These are phyloP conservation scores for Montipora cactus DNA, from an alignment of 64 coral and sea anemone species.

Conservation along the genomic window DNA sequence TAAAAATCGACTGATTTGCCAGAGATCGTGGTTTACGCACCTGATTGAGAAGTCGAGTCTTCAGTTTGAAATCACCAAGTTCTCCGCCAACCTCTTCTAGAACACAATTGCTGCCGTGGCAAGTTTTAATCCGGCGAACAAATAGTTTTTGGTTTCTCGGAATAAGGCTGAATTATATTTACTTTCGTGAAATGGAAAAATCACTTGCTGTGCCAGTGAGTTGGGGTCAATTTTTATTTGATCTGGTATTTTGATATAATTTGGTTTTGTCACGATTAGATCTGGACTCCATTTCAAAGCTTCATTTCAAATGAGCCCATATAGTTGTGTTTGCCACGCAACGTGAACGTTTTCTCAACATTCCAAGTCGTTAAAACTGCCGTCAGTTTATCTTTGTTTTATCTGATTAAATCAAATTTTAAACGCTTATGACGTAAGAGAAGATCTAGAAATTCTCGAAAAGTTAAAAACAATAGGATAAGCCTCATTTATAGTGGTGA, in stretches of 20 bases:
- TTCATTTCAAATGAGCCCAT: neutral
- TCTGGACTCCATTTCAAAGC: neutral
- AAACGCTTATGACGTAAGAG: neutral
- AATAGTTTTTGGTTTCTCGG: too few species aligned
- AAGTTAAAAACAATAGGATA: too few species aligned
- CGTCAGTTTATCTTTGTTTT: neutral
- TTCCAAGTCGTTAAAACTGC: neutral
- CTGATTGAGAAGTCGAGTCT: too few species aligned
- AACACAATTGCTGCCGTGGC: neutral
- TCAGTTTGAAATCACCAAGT: too few species aligned
- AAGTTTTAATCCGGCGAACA: neutral
- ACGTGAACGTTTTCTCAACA: neutral
- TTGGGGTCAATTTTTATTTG: neutral
- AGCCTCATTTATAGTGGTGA: too few species aligned
- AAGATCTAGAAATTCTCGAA: neutral
- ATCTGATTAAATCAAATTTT: conserved; percentile 16
- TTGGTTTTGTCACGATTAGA: neutral
- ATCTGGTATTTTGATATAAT: neutral
- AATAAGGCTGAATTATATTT: too few species aligned
- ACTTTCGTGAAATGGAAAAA: neutral
- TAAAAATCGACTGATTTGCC: too few species aligned
- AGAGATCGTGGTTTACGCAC: too few species aligned
- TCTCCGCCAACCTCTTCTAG: too few species aligned
- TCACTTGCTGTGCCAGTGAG: neutral
- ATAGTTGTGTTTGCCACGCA: neutral